Conservation (phyloP, 2,888 invertebrate species). For the Therioaphis trifolii region DNA sequence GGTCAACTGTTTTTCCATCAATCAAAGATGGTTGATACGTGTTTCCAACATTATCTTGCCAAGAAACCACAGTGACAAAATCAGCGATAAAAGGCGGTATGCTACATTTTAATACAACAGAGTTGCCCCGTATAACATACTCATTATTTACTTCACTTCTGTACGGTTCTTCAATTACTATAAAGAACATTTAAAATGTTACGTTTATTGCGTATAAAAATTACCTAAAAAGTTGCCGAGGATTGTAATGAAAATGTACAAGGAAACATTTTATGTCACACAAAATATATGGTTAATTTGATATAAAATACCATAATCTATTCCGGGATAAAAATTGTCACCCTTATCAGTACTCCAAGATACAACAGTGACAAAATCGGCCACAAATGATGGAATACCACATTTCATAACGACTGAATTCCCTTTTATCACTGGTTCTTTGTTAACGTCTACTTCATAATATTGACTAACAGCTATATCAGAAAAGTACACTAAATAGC, state of each 20-base stretch:
- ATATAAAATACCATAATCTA: conserved; percentile 64
- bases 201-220: background rate
- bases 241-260: background rate
- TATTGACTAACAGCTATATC: conserved; percentile 80
- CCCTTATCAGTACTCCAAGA: conserved; percentile 87
- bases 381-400: conserved; percentile 91
- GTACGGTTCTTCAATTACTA: conserved; percentile 90
- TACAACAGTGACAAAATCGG: conserved; percentile 88
- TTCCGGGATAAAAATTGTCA: conserved; percentile 77
- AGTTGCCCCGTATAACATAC: conserved; percentile 88
- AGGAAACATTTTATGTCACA: conserved; percentile 32
- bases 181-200: conserved; percentile 45
- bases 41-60: conserved; percentile 63
- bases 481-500: conserved; percentile 19
- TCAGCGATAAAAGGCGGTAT: conserved; percentile 91
- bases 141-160: conserved; percentile 91
- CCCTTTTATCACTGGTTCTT: conserved; percentile 90
- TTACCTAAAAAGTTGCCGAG: background rate
- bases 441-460: conserved; percentile 86
- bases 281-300: conserved; percentile 22
- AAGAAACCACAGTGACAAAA: conserved; percentile 80
- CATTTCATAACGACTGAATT: conserved; percentile 90
- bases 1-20: conserved; percentile 2
- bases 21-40: conserved; percentile 41
- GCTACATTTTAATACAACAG: conserved; percentile 87